phyloP scores from a whole-genome alignment of 1,140 invertebrate genomes.

The Popillia japonica region DNA sequence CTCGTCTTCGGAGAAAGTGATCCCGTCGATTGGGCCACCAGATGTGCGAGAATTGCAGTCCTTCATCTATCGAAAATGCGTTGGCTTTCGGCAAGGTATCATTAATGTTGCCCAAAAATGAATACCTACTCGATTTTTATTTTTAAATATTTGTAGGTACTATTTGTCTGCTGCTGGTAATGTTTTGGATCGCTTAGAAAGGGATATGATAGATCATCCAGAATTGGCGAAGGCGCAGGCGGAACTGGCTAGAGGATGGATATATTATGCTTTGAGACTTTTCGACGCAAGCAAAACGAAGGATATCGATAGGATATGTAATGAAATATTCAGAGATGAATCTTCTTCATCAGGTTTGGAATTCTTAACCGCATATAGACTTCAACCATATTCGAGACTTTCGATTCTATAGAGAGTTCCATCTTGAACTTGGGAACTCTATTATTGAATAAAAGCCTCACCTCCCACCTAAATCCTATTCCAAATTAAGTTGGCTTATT shows the following conservation, averaged over 20 bases:
- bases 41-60: conserved; percentile 51
- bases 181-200: conserved; percentile 52
- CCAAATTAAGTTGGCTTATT: neutral
- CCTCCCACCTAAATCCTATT: too few species aligned
- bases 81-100: conserved; percentile 51
- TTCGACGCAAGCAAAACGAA: conserved; percentile 50
- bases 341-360: conserved; percentile 10
- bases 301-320: conserved; percentile 44
- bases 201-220: conserved; percentile 44
- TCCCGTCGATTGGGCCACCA: conserved; percentile 52
- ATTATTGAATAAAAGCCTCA: too few species aligned
- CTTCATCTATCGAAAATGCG: conserved; percentile 49
- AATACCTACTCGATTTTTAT: neutral
- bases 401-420: too few species aligned
- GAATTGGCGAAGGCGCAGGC: conserved; percentile 49
- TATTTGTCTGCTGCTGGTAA: conserved; percentile 51
- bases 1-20: conserved; percentile 49
- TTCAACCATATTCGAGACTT: too few species aligned
- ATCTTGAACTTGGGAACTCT: too few species aligned
- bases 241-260: conserved; percentile 54
- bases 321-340: conserved; percentile 42
- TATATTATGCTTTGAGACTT: conserved; percentile 52
- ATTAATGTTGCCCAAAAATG: neutral
- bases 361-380: neutral
- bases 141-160: conserved; percentile 46